A percentile compares a stretch with the other conserved stretches of the same genome.
These are phyloP conservation scores for Zoanthus solanderi DNA, from an alignment of 92 coral and sea anemone species.

Conservation along the genomic window DNA sequence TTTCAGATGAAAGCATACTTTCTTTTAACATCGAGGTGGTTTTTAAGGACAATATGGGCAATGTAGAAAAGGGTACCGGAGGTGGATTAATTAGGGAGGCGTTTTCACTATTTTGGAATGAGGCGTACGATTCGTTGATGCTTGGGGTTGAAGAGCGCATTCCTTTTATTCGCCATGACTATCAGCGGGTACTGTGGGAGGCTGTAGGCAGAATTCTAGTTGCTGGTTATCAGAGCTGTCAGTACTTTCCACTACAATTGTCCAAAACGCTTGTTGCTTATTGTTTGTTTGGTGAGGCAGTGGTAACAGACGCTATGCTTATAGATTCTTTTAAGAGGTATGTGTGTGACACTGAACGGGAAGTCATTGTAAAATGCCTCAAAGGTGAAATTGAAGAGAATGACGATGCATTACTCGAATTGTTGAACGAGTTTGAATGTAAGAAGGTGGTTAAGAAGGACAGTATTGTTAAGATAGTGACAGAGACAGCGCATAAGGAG, in stretches of 20 bases:
- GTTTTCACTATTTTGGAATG: constrained; percentile 24
- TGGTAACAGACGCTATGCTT: constrained; percentile 2
- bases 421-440: constrained; percentile 34
- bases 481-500: constrained; percentile 50
- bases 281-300: constrained; percentile 51
- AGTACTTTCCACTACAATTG: constrained; percentile 46
- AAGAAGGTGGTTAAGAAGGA: constrained; percentile 28
- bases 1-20: neutral
- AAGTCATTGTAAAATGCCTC: constrained; percentile 41
- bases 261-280: constrained; percentile 46
- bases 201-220: constrained; percentile 49
- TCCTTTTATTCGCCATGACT: constrained; percentile 56
- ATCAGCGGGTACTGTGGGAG: constrained; percentile 46
- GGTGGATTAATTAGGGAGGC: constrained; percentile 22
- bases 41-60: constrained; percentile 28
- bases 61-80: constrained; percentile 8
- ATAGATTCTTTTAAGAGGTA: constrained; percentile 45
- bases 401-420: constrained; percentile 39
- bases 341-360: constrained; percentile 59
- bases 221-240: constrained; percentile 36
- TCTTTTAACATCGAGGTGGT: neutral
- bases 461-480: constrained; percentile 8
- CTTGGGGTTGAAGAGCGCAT: constrained; percentile 31
- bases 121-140: constrained; percentile 26
- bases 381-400: constrained; percentile 46